A percentile compares a stretch with the other conserved stretches of the same genome.
These are phyloP conservation scores for Pocillopora damicornis DNA, from an alignment of 64 coral and sea anemone species.

Conservation along the genomic window DNA sequence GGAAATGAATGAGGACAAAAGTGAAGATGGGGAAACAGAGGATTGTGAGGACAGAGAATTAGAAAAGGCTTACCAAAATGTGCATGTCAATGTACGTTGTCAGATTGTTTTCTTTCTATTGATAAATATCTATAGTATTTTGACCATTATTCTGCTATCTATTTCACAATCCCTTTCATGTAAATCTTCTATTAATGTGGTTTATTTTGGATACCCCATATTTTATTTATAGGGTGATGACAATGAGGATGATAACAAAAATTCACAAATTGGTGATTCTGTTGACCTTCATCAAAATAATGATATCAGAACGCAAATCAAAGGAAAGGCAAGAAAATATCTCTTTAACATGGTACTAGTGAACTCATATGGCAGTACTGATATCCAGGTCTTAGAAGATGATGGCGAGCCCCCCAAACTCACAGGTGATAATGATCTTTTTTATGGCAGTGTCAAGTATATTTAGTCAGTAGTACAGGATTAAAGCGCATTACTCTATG, in stretches of 20 bases:
- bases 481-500: too few species aligned
- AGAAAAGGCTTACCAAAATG: conserved; percentile 85
- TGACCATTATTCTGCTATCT: neutral
- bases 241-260: conserved; percentile 43
- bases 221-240: conserved; percentile 46
- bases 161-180: neutral
- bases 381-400: conserved; percentile 75
- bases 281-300: conserved; percentile 15
- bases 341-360: conserved; percentile 82
- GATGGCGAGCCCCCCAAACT: conserved; percentile 72
- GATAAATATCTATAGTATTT: neutral
- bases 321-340: conserved; percentile 40
- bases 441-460: neutral
- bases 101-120: neutral
- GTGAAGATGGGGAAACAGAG: conserved; percentile 44
- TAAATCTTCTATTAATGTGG: neutral
- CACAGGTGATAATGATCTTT: conserved; percentile 42
- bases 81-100: conserved; percentile 72
- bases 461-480: neutral
- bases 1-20: conserved; percentile 78
- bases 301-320: conserved; percentile 5
- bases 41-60: conserved; percentile 61
- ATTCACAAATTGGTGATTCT: neutral
- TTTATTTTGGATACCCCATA: neutral
- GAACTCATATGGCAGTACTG: conserved; percentile 86